phyloP scores from a whole-genome alignment of 2,888 invertebrate genomes.

The Xylocampa areola region DNA sequence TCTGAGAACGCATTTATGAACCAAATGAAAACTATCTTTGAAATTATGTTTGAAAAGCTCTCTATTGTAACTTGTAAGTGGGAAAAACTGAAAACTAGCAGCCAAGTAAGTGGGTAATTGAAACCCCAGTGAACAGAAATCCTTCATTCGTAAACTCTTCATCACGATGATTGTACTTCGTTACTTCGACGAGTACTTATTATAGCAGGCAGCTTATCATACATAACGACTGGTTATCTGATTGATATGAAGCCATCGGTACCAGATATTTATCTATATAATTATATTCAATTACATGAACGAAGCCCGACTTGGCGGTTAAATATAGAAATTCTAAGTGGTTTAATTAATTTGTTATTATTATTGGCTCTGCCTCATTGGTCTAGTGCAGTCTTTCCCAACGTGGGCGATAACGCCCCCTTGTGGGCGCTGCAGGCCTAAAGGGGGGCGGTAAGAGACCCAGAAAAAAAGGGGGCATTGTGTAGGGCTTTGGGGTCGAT shows the following conservation, averaged over 20 bases:
- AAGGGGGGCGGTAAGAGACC: too few species aligned
- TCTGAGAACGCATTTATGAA: slow-evolving; percentile 41
- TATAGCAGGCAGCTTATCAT: slow-evolving; percentile 10
- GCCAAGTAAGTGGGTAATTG: slow-evolving; percentile 17
- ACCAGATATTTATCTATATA: slow-evolving; percentile 12
- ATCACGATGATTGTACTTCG: slow-evolving; percentile 6
- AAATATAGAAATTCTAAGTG: not conserved
- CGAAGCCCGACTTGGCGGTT: not conserved
- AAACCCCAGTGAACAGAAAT: slow-evolving; percentile 17
- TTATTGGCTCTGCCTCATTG: too few species aligned
- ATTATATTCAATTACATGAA: slow-evolving; percentile 15
- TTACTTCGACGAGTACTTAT: slow-evolving; percentile 12
- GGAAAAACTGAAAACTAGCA: slow-evolving; percentile 2
- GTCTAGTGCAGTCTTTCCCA: too few species aligned
- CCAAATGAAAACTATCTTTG: slow-evolving; percentile 51
- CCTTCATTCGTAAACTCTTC: slow-evolving; percentile 2
- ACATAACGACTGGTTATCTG: slow-evolving; percentile 16
- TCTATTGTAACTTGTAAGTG: slow-evolving; percentile 8
- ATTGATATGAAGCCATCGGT: slow-evolving; percentile 13
- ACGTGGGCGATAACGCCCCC: too few species aligned
- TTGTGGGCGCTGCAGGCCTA: too few species aligned
- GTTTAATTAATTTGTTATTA: not conserved
- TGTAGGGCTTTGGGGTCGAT: too few species aligned
- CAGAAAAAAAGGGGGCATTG: too few species aligned
- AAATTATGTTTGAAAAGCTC: slow-evolving; percentile 41